Conservation (phyloP, 37 sponge, comb jelly and placozoan genomes). For the Oscarella lobularis region DNA sequence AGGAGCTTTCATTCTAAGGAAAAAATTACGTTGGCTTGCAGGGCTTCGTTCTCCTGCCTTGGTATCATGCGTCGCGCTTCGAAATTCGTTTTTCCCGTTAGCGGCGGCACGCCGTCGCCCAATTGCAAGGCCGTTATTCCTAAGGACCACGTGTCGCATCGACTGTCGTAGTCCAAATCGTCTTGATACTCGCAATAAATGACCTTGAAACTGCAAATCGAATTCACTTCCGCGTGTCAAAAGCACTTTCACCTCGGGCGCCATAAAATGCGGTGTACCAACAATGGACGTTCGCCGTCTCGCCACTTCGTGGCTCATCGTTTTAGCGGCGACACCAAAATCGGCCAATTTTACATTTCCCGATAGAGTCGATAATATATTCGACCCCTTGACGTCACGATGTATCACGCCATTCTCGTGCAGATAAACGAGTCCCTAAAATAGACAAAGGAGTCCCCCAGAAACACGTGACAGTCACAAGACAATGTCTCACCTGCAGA, state of each 20-base stretch:
- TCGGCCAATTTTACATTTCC: background rate
- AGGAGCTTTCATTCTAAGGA: background rate
- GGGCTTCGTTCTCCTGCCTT: too few relatives aligned
- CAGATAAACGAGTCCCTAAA: background rate
- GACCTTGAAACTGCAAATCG: background rate
- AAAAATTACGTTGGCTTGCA: background rate
- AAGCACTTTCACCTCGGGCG: background rate
- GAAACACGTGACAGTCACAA: background rate
- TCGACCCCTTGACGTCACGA: background rate
- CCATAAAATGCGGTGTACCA: background rate
- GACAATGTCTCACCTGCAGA: background rate
- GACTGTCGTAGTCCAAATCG: background rate
- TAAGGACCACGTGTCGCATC: background rate
- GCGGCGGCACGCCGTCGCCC: background rate
- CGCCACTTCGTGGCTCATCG: background rate
- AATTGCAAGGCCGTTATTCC: background rate
- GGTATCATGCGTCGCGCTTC: background rate
- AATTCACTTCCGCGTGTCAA: background rate
- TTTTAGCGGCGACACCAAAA: background rate
- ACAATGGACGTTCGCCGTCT: background rate
- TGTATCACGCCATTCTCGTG: background rate
- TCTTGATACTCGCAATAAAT: background rate
- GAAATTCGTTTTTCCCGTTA: background rate
- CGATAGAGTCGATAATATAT: background rate
- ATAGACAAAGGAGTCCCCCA: background rate